These are phyloP conservation scores for Hesperia comma DNA, from an alignment of 2,888 invertebrate genomes.

Conservation along the genomic window DNA sequence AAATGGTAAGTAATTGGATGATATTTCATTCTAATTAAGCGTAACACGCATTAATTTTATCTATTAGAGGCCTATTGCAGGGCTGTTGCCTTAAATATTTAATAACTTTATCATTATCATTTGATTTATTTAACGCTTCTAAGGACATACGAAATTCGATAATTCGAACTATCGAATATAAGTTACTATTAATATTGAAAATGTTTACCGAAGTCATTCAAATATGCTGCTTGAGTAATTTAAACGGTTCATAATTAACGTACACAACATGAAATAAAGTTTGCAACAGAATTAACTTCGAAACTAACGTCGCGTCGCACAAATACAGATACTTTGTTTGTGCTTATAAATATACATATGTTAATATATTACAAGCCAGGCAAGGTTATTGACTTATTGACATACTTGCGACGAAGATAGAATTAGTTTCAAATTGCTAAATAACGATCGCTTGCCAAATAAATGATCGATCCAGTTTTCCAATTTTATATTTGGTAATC, in stretches of 20 bases:
- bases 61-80: too few relatives aligned
- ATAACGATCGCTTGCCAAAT: slow-evolving; percentile 66
- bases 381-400: slow-evolving; percentile 82
- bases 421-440: slow-evolving; percentile 67
- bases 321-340: slow-evolving; percentile 50
- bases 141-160: too few relatives aligned
- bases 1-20: too few relatives aligned
- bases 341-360: slow-evolving; percentile 66
- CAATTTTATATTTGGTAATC: slow-evolving; percentile 54
- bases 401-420: slow-evolving; percentile 68
- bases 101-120: too few relatives aligned
- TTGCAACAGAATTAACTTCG: not conserved
- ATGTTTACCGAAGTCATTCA: too few relatives aligned
- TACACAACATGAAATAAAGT: not conserved
- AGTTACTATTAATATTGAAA: too few relatives aligned
- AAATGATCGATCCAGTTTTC: slow-evolving; percentile 66
- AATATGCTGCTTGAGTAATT: too few relatives aligned
- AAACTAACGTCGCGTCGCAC: not conserved
- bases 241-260: not conserved
- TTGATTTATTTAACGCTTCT: too few relatives aligned
- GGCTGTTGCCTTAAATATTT: too few relatives aligned
- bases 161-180: too few relatives aligned
- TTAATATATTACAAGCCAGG: slow-evolving; percentile 67
- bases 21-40: not conserved
- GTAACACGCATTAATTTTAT: too few relatives aligned